Evolutionary conservation across 2,113 vertebrate genomes (phyloP), one percentile per base, ranked within the genome.

Genomic region (Calyptommatus sinebrachiatus): DNA sequence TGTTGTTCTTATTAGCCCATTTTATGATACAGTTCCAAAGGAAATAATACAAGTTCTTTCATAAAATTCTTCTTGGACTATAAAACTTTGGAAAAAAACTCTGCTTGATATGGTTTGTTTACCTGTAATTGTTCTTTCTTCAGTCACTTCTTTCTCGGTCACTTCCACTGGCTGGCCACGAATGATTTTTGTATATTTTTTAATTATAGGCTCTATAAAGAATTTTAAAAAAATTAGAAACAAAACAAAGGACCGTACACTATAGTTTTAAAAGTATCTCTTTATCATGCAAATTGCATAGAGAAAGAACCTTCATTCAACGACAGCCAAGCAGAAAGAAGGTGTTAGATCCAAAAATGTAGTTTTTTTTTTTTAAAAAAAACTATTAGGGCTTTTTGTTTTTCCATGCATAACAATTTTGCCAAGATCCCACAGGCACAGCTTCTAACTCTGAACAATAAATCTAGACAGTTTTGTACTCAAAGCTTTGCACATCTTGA

Each of bases 101-200:
- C 2, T 8, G 45, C 31, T 65, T 65, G n/a, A 71, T 68, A 45
- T 80, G 53, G 24, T 16, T 91, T 94, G n/a, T 16, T 91, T 94
- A 95, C 94, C 95, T 95, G 94, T 92, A 84, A 95, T 94, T 87
- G 95, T 94, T 86, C 93, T 87, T 89, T 95, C 95, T 91, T 95
- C 95, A 35, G 93, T 89, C 79, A 93, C 92, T 84, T 95, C 89
- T 89, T 93, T 95, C 86, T 95, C 94, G 76, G 94, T 95, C 81
- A 95, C 94, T 92, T 95, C 94, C 84, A 95, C 91, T 77, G 95
- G 95, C 22, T 88, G 61, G 22, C 94, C 95, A 72, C 94, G 92
- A 89, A 95, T 95, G 29, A 95, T 92, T 89, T 92, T 95, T 65
- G 94, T 95, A 76, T 95, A 95, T 84, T 90, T 95, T 91, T 95